Evolutionary conservation across 2,797 vertebrate genomes (phyloP), one percentile per base, ranked within the genome.

Genomic region (Periophthalmus magnuspinnatus): DNA sequence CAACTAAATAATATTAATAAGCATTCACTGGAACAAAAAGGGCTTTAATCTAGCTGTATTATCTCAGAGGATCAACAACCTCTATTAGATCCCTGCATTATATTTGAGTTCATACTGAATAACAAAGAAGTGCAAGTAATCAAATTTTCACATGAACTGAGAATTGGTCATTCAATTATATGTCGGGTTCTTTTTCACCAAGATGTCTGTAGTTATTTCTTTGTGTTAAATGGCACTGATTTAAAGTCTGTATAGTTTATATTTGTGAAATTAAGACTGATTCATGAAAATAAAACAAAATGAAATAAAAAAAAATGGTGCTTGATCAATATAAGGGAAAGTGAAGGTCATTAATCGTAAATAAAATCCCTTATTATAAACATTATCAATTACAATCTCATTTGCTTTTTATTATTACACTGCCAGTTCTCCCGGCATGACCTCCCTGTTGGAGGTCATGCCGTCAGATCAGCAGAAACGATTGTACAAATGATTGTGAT

Each of bases 401-500:
- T 19, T 48, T 48, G 22, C 22, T 41, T 21, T 60, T 3, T 16
- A 17, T 17, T 16, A 47, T 6, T 9, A 47, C 17, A 21, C 8
- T 45, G 21, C 21, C 21, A 32, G 11, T 63, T 7, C 1, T 14
- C 9, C 10, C 5, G 36, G 13, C 10, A 21, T 2, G n/a, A n/a
- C n/a, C n/a, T n/a, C 63, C 59, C 32, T 36, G 8, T 21, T 62
- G 10, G 34, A 62, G 36, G 60, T 24, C 38, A 9, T 22, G 41
- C 41, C 47, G 21, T 4, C 55, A 65, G 45, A 52, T 2, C 36
- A 57, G 72, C 76, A 67, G 65, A 70, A 47, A 56, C 47, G 1
- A 10, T 48, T 65, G 16, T 33, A 19, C 7, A 28, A 50, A 19
- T 50, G 5, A 52, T 33, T 33, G 24, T n/a, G 16, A 65, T 50